A percentile compares a stretch with the other conserved stretches of the same genome.
phyloP scores from a whole-genome alignment of 2,113 vertebrate genomes.

The Alouatta palliata region DNA sequence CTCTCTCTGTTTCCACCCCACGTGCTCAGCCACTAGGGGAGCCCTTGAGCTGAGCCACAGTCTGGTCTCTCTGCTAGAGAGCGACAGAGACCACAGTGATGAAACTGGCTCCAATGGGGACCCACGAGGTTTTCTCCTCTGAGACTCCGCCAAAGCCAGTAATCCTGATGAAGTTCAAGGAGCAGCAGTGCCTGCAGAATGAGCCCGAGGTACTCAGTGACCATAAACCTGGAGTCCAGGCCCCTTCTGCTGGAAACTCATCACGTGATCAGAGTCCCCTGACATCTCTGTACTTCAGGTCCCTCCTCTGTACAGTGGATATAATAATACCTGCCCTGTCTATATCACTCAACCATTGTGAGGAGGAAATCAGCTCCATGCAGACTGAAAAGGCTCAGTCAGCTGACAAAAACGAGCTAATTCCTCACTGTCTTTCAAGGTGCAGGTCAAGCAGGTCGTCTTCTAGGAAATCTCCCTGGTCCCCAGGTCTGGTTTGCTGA shows the following conservation, averaged over 20 bases:
- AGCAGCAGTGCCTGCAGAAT: background rate
- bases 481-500: background rate
- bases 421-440: conserved; percentile 21
- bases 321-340: background rate
- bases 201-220: background rate
- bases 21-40: background rate
- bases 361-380: background rate
- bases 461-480: background rate
- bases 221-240: background rate
- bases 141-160: background rate
- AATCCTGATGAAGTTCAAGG: background rate
- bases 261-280: background rate
- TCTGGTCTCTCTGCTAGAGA: background rate
- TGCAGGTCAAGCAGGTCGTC: background rate
- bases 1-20: background rate
- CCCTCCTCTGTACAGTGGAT: background rate
- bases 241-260: background rate
- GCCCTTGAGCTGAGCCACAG: conserved; percentile 48
- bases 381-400: background rate
- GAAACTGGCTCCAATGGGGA: background rate
- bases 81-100: background rate
- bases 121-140: background rate
- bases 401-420: background rate
- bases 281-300: background rate
- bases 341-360: background rate